These are phyloP conservation scores for Threskiornis aethiopicus DNA, from an alignment of 2,797 vertebrate genomes.

Conservation along the genomic window DNA sequence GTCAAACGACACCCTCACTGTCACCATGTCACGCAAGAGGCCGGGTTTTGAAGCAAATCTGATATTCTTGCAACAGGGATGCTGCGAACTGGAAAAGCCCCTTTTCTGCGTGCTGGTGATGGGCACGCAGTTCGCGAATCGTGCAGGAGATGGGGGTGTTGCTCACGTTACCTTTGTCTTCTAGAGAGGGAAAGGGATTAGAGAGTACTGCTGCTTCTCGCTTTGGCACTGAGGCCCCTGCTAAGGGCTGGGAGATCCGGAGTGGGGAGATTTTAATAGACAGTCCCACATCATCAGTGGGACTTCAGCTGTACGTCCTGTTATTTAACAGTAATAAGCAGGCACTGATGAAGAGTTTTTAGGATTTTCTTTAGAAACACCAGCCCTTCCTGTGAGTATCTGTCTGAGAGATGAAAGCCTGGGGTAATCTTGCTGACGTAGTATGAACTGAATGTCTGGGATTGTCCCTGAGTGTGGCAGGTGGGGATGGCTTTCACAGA, in stretches of 20 bases:
- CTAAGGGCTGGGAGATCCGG: neutral
- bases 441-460: neutral
- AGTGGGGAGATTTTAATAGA: rapidly evolving
- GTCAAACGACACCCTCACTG: neutral
- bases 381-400: neutral
- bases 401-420: neutral
- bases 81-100: neutral
- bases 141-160: constrained; percentile 68
- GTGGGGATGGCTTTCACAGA: neutral
- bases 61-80: neutral
- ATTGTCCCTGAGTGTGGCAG: neutral
- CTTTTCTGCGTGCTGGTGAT: neutral
- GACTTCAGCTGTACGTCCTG: neutral
- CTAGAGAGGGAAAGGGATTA: neutral
- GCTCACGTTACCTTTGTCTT: constrained; percentile 60
- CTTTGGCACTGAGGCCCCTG: neutral
- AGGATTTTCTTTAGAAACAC: neutral
- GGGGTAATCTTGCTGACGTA: neutral
- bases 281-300: neutral
- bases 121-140: constrained; percentile 48
- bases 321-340: neutral
- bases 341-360: neutral
- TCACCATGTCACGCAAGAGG: neutral
- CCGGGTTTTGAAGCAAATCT: neutral
- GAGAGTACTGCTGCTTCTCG: neutral